phyloP scores from a whole-genome alignment of 2,113 vertebrate species.

The Zingel zingel region DNA sequence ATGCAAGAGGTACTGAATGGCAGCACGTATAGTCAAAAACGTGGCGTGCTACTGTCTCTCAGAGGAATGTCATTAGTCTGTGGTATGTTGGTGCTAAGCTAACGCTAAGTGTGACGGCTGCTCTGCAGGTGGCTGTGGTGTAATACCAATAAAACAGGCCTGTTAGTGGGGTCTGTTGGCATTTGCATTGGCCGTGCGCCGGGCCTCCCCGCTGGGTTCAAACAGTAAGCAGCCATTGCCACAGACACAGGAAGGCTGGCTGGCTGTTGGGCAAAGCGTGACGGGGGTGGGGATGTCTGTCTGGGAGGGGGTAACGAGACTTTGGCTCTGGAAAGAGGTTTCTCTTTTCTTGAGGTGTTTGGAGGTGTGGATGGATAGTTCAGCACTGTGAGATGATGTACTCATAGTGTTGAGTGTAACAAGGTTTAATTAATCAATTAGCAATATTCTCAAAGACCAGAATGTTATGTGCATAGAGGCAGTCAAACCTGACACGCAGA shows the following conservation, averaged over 20 bases:
- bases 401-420: background rate
- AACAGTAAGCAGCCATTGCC: conserved; percentile 53
- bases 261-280: conserved; percentile 40
- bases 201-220: conserved; percentile 73
- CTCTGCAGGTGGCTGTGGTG: conserved; percentile 73
- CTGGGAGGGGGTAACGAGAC: conserved; percentile 64
- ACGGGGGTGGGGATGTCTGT: conserved; percentile 56
- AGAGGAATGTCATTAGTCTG: conserved; percentile 60
- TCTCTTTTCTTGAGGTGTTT: conserved; percentile 29
- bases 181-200: conserved; percentile 46
- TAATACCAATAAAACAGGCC: conserved; percentile 70
- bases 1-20: background rate
- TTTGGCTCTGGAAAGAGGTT: conserved; percentile 15
- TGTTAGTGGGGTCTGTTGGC: conserved; percentile 66
- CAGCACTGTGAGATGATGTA: background rate
- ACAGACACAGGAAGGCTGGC: conserved; percentile 69
- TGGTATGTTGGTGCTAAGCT: conserved; percentile 56
- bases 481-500: background rate
- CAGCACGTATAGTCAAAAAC: conserved; percentile 10
- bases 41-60: conserved; percentile 44
- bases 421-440: background rate
- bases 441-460: too few relatives aligned
- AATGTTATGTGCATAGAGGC: too few relatives aligned
- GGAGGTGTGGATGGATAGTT: background rate
- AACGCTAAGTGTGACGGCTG: conserved; percentile 48